These are phyloP conservation scores for Lasioglossum morio DNA, from an alignment of 2,888 invertebrate species.

Conservation along the genomic window DNA sequence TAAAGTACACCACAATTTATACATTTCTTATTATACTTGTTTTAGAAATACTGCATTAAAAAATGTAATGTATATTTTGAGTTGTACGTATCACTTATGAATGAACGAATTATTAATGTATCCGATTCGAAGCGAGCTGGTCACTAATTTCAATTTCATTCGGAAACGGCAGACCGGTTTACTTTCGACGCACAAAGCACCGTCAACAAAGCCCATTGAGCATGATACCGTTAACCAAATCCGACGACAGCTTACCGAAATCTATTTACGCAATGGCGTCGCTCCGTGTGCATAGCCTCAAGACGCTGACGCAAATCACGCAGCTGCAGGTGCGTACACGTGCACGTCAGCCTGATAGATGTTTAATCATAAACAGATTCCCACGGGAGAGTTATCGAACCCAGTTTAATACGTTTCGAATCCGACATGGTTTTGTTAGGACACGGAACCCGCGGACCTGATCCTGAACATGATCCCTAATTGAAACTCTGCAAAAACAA, in stretches of 20 bases:
- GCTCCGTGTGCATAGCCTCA: conserved; percentile 44
- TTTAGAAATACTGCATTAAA: no score
- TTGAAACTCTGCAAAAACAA: background rate
- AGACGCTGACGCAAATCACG: conserved; percentile 43
- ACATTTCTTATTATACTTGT: no score
- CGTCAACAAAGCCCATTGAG: conserved; percentile 33
- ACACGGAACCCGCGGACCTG: background rate
- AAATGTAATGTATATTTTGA: no score
- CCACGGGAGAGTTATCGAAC: conserved; percentile 21
- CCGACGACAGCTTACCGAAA: conserved; percentile 44
- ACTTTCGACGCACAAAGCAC: background rate
- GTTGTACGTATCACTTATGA: no score
- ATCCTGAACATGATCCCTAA: background rate
- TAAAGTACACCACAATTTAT: no score
- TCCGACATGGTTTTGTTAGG: background rate
- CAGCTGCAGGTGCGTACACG: conserved; percentile 47
- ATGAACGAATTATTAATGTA: no score
- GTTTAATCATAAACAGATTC: conserved; percentile 41
- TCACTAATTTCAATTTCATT: background rate
- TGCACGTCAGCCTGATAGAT: conserved; percentile 27
- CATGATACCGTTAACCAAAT: conserved; percentile 47
- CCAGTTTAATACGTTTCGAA: background rate
- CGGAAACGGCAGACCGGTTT: background rate
- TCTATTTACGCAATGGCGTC: conserved; percentile 49
- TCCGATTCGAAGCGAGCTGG: background rate